Evolutionary conservation across 2,113 vertebrate species (phyloP).

Genomic region (Columba janthina): DNA sequence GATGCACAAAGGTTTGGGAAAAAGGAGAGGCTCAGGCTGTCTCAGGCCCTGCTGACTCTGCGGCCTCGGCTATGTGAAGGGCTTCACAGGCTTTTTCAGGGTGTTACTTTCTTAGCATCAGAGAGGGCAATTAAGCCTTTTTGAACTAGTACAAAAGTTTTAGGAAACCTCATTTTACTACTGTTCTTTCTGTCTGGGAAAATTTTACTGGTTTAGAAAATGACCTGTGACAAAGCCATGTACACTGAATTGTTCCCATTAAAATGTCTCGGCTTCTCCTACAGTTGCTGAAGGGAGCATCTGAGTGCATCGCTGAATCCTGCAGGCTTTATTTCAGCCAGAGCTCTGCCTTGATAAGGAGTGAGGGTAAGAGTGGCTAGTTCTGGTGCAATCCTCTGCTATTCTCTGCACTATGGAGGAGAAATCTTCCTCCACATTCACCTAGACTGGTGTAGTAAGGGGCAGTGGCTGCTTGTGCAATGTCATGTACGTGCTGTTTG

Average conservation of each 20-base stretch:
- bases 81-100: not conserved
- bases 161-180: not conserved
- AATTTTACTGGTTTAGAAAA: not conserved
- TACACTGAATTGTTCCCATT: not conserved
- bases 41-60: not conserved
- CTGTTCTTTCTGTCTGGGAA: not conserved
- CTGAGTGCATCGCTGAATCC: not conserved
- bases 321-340: not conserved
- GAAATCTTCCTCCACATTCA: not conserved
- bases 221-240: not conserved
- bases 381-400: not conserved
- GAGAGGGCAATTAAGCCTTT: not conserved
- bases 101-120: not conserved
- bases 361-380: not conserved
- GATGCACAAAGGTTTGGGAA: not conserved
- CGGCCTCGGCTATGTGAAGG: not conserved
- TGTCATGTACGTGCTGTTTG: rapidly evolving
- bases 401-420: not conserved
- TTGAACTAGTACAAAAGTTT: not conserved
- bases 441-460: rapidly evolving
- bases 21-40: not conserved
- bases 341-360: not conserved
- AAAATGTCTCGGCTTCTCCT: not conserved
- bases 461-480: not conserved
- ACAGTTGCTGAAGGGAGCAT: not conserved